Base-by-base conservation (phyloP, 2,113 vertebrate species). In the Oenanthe oenanthe region DNA sequence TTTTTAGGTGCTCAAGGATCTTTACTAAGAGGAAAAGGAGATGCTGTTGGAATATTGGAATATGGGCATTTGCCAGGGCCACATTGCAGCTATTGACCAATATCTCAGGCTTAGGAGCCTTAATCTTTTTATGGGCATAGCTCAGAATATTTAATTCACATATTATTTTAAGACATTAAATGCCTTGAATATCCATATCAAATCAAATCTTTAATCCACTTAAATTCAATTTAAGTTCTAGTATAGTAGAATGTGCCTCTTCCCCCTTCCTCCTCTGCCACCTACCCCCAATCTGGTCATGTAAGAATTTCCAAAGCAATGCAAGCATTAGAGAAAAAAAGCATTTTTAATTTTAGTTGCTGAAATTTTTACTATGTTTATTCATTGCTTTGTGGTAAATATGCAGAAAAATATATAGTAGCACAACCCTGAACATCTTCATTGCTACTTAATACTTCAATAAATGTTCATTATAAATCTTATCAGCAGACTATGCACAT, bases 391-490 rank as follows among this genome's bases (percentile, higher is more conserved):
- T 92, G 78, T 31, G 36, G 40, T 56, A 73, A 74, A 92, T 91
- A 89, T n/a, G 13, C 32, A 93, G 12, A 28, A 88, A 82, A 95
- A 80, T 57, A 88, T 68, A 26, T 62, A 90, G 28, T 38, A 71
- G 6, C 65, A 68, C 51, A 89, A 26, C 18, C 54, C 80, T 56
- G 17, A 75, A 86, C 81, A 75, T 42, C 67, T 76, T 88, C 71
- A 56, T 79, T 92, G 48, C 66, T 86, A 17, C 57, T 29, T 88
- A 79, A 91, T 77, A 21, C 22, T 94, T 97, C 92, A 88, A 80
- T 89, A 97, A 94, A 91, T 81, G 26, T 53, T 88, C 87, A 68
- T 42, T 48, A 70, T 93, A 96, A 96, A 97, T 96, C 56, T 95
- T 83, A 95, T 50, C 42, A 86, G 62, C 38, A 89, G 47, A 78